Conservation (phyloP, 2,888 invertebrate genomes). For the Teleogryllus oceanicus region DNA sequence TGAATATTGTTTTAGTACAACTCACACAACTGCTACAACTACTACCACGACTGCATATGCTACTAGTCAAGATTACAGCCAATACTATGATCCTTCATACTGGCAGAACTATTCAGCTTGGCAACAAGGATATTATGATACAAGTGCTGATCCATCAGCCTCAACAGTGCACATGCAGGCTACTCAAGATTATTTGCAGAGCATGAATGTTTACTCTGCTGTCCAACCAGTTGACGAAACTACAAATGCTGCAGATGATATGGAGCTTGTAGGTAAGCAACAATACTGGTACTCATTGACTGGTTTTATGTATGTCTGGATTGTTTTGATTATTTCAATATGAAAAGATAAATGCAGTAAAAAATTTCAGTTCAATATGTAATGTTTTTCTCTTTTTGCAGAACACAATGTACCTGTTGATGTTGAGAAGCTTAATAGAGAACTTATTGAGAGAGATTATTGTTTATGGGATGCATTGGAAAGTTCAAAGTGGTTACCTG, state of each 20-base stretch:
- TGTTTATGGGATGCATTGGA: slow-evolving; percentile 79
- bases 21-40: slow-evolving; percentile 39
- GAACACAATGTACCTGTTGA: slow-evolving; percentile 74
- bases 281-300: background rate
- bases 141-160: slow-evolving; percentile 48
- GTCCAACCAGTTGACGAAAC: slow-evolving; percentile 34
- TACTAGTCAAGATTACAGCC: slow-evolving; percentile 58
- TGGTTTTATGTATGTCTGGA: background rate
- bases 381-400: slow-evolving; percentile 45
- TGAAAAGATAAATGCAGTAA: background rate
- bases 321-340: background rate
- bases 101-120: slow-evolving; percentile 85
- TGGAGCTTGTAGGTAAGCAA: slow-evolving; percentile 66
- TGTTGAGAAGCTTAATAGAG: slow-evolving; percentile 71
- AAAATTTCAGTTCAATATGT: background rate
- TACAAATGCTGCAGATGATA: slow-evolving; percentile 55
- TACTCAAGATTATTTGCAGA: slow-evolving; percentile 33
- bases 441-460: slow-evolving; percentile 69
- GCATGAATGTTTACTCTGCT: slow-evolving; percentile 26
- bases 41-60: slow-evolving; percentile 42
- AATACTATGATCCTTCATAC: slow-evolving; percentile 81
- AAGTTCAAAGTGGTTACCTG: slow-evolving; percentile 78
- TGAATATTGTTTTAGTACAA: background rate
- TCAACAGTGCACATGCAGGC: slow-evolving; percentile 30
- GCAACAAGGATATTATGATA: slow-evolving; percentile 65